Percentiles rank a stretch among this genome's conserved stretches.
Evolutionary conservation across 92 coral and sea anemone genomes (phyloP).

Genomic region (Ricordea florida): DNA sequence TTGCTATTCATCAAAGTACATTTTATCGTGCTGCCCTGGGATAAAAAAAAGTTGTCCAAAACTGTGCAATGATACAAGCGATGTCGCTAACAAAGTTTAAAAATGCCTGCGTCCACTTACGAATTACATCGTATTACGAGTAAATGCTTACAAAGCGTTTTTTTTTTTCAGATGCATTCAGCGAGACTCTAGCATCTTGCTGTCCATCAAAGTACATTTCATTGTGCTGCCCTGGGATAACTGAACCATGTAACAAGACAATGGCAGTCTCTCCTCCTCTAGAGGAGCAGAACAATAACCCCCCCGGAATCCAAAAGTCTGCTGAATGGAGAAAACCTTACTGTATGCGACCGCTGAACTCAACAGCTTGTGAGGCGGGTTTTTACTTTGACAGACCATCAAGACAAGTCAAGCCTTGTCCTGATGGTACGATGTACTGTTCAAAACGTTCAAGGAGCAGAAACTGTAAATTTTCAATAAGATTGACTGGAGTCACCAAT

Average conservation of each 20-base stretch:
- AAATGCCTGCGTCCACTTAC: too few species aligned
- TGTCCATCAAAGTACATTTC: too few species aligned
- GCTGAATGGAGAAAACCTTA: slow-evolving; percentile 1
- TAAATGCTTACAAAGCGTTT: too few species aligned
- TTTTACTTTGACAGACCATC: slow-evolving; percentile 25
- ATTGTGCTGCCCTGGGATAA: too few species aligned
- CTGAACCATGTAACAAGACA: slow-evolving; percentile 8
- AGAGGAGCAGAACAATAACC: too few species aligned
- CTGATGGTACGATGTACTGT: slow-evolving; percentile 41
- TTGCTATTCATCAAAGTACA: slow-evolving; percentile 32
- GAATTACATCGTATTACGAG: too few species aligned
- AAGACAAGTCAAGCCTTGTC: slow-evolving; percentile 35
- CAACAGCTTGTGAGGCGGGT: slow-evolving; percentile 63
- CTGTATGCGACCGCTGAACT: slow-evolving; percentile 67
- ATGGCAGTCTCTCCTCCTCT: not conserved
- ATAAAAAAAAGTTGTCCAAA: too few species aligned
- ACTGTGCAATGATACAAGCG: too few species aligned
- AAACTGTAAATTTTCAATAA: not conserved
- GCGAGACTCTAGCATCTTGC: too few species aligned
- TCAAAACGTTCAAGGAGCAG: not conserved
- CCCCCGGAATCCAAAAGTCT: not conserved
- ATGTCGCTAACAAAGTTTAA: too few species aligned
- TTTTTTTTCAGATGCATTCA: too few species aligned
- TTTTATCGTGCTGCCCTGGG: slow-evolving; percentile 23
- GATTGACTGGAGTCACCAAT: not conserved